Percentiles rank a stretch among this genome's conserved stretches.
These are phyloP conservation scores for Anneissia japonica DNA, from an alignment of 35 echinoderm and acorn worm species.

Conservation along the genomic window DNA sequence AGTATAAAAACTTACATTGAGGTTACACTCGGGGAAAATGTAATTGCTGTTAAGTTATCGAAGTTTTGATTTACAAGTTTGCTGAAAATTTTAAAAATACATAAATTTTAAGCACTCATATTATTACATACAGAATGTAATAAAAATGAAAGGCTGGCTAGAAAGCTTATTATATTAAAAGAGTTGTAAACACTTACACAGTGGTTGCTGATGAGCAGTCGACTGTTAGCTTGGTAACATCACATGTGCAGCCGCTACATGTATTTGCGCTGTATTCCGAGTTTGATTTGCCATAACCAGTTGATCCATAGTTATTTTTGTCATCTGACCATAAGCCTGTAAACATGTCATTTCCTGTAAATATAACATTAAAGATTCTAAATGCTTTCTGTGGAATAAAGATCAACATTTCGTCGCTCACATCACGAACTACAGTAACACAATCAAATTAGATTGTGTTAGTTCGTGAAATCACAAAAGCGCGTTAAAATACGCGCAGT, in stretches of 20 bases:
- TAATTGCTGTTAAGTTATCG: constrained; percentile 54
- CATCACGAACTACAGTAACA: too few species aligned
- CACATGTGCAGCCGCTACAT: constrained; percentile 55
- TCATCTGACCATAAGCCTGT: constrained; percentile 78
- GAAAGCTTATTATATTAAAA: neutral
- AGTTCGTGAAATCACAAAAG: too few species aligned
- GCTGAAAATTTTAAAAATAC: constrained; percentile 25
- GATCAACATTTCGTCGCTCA: too few species aligned
- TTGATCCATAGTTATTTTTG: neutral
- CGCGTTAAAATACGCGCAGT: too few species aligned
- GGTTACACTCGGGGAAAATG: constrained; percentile 49
- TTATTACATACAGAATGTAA: neutral
- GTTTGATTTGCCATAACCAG: constrained; percentile 43
- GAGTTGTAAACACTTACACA: constrained; percentile 47
- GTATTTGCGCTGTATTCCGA: constrained; percentile 29
- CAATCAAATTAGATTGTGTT: too few species aligned
- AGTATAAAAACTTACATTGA: constrained; percentile 68
- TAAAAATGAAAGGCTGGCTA: neutral
- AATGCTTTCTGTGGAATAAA: too few species aligned
- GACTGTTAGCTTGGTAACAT: constrained; percentile 40
- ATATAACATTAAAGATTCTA: too few species aligned
- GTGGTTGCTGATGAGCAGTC: constrained; percentile 61
- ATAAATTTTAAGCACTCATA: neutral
- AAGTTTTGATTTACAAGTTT: constrained; percentile 67
- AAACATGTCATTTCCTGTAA: constrained; percentile 48